Evolutionary conservation across 2,113 vertebrate species (phyloP).

Genomic region (Cololabis saira): DNA sequence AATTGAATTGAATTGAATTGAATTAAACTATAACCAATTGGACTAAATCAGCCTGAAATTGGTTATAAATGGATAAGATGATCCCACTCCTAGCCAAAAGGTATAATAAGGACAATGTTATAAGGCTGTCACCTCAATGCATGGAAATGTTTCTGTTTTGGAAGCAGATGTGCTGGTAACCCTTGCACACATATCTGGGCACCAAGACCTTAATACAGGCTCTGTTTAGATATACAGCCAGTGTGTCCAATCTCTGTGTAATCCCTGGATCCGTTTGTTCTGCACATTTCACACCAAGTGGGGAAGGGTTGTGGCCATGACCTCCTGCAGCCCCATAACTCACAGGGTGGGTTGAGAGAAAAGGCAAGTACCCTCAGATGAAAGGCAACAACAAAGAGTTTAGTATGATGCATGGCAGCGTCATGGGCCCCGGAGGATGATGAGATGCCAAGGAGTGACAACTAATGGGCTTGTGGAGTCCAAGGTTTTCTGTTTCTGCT

Average conservation of each 20-base stretch:
- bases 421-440: conserved; percentile 79
- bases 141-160: conserved; percentile 25
- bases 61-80: no score
- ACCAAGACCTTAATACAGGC: conserved; percentile 45
- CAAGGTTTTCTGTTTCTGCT: conserved; percentile 87
- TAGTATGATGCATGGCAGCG: conserved; percentile 74
- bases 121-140: conserved; percentile 45
- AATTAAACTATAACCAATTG: no score
- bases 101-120: no score
- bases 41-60: no score
- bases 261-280: conserved; percentile 86
- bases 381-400: conserved; percentile 90
- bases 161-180: conserved; percentile 70
- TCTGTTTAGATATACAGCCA: conserved; percentile 61
- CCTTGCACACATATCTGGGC: conserved; percentile 68
- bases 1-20: no score
- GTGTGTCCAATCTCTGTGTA: conserved; percentile 77
- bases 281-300: conserved; percentile 89
- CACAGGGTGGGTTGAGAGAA: conserved; percentile 82
- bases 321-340: conserved; percentile 84
- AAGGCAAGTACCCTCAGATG: conserved; percentile 85
- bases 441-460: conserved; percentile 86
- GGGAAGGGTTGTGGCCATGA: conserved; percentile 81
- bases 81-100: no score
- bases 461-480: conserved; percentile 72